Evolutionary conservation across 2,113 vertebrate genomes (phyloP).

Genomic region (Microtus ochrogaster): DNA sequence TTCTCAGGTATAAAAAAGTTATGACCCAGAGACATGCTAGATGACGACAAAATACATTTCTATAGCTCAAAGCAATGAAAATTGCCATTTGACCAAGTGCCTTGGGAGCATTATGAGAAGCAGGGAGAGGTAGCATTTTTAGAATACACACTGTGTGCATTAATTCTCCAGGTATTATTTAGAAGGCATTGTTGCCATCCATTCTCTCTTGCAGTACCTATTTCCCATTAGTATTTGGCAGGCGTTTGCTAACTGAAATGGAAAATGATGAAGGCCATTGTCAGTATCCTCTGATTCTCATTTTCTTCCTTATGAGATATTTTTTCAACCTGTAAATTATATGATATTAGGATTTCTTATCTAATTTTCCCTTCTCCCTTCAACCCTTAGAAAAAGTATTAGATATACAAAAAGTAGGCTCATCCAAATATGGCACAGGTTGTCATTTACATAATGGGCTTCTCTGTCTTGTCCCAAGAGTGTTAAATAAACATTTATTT

Average conservation of each 20-base stretch:
- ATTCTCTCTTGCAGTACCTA: background rate
- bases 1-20: slow-evolving; percentile 16
- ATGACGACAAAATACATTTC: background rate
- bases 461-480: background rate
- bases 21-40: slow-evolving; percentile 25
- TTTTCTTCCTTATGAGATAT: background rate
- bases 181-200: background rate
- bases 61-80: slow-evolving; percentile 42
- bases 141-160: background rate
- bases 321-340: background rate
- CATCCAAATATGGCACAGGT: background rate
- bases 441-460: background rate
- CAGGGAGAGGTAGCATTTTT: background rate
- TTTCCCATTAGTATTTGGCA: slow-evolving; percentile 23
- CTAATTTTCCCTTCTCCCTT: background rate
- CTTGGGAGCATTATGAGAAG: slow-evolving; percentile 31
- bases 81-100: slow-evolving; percentile 8
- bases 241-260: slow-evolving; percentile 19
- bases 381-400: background rate
- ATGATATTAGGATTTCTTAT: background rate
- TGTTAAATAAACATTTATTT: slow-evolving; percentile 1
- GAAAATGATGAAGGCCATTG: background rate
- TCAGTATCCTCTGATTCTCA: background rate
- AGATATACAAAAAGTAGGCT: background rate
- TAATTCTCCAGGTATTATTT: slow-evolving; percentile 10